These are phyloP conservation scores for Syritta pipiens DNA, from an alignment of 2,888 invertebrate species.

Conservation along the genomic window DNA sequence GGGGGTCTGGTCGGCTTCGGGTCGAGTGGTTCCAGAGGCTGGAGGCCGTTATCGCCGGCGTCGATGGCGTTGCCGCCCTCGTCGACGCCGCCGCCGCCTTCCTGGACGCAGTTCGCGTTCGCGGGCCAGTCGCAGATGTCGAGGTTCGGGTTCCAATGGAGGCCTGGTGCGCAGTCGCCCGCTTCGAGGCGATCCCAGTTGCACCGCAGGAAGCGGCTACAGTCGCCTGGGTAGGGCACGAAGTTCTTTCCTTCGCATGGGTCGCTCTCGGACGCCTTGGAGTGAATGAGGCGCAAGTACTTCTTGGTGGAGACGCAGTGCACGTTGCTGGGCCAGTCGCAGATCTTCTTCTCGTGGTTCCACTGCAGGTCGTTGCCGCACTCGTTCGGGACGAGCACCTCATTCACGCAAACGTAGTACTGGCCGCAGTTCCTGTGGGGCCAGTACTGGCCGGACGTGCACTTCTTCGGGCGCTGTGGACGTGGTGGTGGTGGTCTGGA, in stretches of 20 bases:
- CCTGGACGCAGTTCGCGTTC: slow-evolving; percentile 82
- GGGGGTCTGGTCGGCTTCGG: slow-evolving; percentile 72
- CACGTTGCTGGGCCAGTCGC: slow-evolving; percentile 87
- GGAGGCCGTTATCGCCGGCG: slow-evolving; percentile 71
- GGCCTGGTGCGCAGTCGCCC: slow-evolving; percentile 85
- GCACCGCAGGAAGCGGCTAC: slow-evolving; percentile 87
- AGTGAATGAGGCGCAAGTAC: slow-evolving; percentile 74
- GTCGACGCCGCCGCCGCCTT: slow-evolving; percentile 35
- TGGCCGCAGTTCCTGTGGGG: slow-evolving; percentile 86
- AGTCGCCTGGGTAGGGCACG: slow-evolving; percentile 84
- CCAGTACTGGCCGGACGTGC: slow-evolving; percentile 88
- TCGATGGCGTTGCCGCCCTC: slow-evolving; percentile 64
- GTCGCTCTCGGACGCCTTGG: slow-evolving; percentile 78
- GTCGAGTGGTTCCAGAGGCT: slow-evolving; percentile 43
- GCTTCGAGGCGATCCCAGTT: slow-evolving; percentile 88
- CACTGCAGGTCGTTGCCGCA: slow-evolving; percentile 90
- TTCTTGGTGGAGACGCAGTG: slow-evolving; percentile 81
- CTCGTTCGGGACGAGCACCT: slow-evolving; percentile 83
- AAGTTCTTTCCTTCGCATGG: slow-evolving; percentile 84
- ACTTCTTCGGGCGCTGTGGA: slow-evolving; percentile 74
- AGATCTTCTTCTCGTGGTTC: slow-evolving; percentile 84
- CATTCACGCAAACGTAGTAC: slow-evolving; percentile 89
- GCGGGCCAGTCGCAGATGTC: slow-evolving; percentile 88
- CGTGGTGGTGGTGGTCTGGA: slow-evolving; percentile 40
- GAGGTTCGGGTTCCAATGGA: slow-evolving; percentile 86